These are phyloP conservation scores for Toxonevra muliebris DNA, from an alignment of 2,888 invertebrate species.

Conservation along the genomic window DNA sequence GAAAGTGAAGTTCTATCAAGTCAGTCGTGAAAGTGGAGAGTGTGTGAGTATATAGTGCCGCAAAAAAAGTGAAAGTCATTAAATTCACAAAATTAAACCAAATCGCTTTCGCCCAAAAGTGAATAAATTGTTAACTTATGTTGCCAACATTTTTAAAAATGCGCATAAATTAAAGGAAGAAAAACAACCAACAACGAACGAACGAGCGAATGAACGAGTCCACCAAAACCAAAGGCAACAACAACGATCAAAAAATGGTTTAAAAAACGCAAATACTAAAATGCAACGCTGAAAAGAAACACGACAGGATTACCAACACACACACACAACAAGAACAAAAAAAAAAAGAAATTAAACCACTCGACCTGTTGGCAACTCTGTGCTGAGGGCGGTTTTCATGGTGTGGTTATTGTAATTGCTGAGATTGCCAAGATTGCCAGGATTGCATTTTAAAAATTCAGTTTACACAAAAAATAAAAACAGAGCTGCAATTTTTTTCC, in stretches of 20 bases:
- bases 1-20: no score
- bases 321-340: neutral
- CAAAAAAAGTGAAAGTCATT: constrained; percentile 50
- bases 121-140: constrained; percentile 25
- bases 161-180: constrained; percentile 37
- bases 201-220: neutral
- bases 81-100: constrained; percentile 42
- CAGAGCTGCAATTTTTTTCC: constrained; percentile 17
- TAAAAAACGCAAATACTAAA: constrained; percentile 41
- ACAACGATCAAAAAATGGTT: constrained; percentile 30
- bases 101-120: constrained; percentile 20
- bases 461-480: constrained; percentile 4
- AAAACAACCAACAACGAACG: neutral
- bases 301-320: neutral
- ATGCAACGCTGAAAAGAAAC: constrained; percentile 14
- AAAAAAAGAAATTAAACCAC: constrained; percentile 19
- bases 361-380: constrained; percentile 25
- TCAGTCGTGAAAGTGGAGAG: no score
- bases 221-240: neutral
- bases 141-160: constrained; percentile 27
- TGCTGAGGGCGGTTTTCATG: neutral
- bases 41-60: constrained; percentile 3
- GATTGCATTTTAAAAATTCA: constrained; percentile 30
- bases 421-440: constrained; percentile 27
- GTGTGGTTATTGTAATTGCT: constrained; percentile 8